Base-by-base conservation (phyloP, 2,888 invertebrate species). In the Dione juno region DNA sequence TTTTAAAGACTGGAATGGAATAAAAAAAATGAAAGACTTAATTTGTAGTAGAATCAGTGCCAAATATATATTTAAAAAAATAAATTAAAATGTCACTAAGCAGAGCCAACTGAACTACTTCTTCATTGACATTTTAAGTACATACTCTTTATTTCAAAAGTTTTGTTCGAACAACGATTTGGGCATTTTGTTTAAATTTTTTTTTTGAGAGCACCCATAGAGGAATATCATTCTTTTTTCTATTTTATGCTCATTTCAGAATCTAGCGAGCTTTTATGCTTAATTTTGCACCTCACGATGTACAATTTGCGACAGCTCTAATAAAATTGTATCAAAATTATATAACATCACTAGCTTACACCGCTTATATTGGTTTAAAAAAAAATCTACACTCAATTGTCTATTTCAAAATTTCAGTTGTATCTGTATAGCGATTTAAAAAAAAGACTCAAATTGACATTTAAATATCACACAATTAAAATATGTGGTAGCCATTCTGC, bases 401-500 rank as follows among this genome's bases (percentile, higher is more conserved):
- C 10, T 50, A 8, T 59, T 40, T 59, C 21, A 61, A 43, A 59
- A 61, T 43, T 45, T 61, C 43, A 61, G 28, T 21, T 13, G 3
- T 9, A 61, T 9, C 28, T 43, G 10, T 43, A n/a, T 9, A 41
- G 8, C 9, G 28, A n/a, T n/a, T 35, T 14, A 7, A 28, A 16
- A 52, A 37, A 52, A 66, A 35, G 28, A 41, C 40, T 43, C 35
- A 41, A 37, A 54, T 61, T 70, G 61, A 65, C 61, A 68, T 70
- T 65, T 50, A 59, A 58, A 70, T 59, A 66, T 48, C 61, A 41
- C n/a, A 74, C 74, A 76, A 77, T 75, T 74, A 74, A 73, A 72
- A 61, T 71, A 52, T 72, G 58, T 57, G 61, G 68, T 66, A 67
- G 74, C 69, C 74, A 75, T 75, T 79, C 76, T 79, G 80, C 81